Base-by-base conservation (phyloP, 2,113 vertebrate species). In the Hydrolagus affinis region DNA sequence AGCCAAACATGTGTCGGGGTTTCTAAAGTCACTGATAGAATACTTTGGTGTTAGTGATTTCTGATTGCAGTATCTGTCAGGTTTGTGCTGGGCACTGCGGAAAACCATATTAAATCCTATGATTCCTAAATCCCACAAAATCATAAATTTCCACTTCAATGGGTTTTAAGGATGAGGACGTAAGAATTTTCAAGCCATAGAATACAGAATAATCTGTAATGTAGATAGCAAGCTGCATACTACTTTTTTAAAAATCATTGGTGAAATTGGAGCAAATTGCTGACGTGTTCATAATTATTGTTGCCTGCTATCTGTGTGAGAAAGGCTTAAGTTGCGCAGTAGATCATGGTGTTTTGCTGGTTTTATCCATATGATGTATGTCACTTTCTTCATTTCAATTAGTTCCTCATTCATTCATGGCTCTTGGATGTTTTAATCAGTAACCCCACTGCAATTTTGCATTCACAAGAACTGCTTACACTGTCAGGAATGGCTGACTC, bases 401-500 rank as follows among this genome's bases (percentile, higher is more conserved):
- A 80, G 62, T 64, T 80, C 59, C 14, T 19, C 2, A 23, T 28
- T 25, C 28, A 17, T 62, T 80, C 76, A 80, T 62, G 60, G n/a
- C 77, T 64, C 62, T 25, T 30, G 30, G 12, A 8, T 60, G 4
- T 8, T 66, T 64, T 80, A 66, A 28, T 66, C 77, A 64, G 23
- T 12, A n/a, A 80, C 14, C 28, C 10, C 21, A 21, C 64, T 19
- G n/a, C 60, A n/a, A 62, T 25, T 62, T 64, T 80, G 23, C 77
- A 80, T 25, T 80, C 11, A 28, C 23, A 23, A 3, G 10, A 64
- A 60, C 14, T 30, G n/a, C 23, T 80, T 80, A 64, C 23, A 8
- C n/a, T 64, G 77, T 80, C n/a, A 80, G n/a, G 60, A 80, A 64
- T 44, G 64, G 14, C 14, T 80, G 77, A 62, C 59, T 64, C 60